Percentiles rank a stretch among this genome's conserved stretches.
These are phyloP conservation scores for Bovichtus variegatus DNA, from an alignment of 2,797 vertebrate species.

Conservation along the genomic window DNA sequence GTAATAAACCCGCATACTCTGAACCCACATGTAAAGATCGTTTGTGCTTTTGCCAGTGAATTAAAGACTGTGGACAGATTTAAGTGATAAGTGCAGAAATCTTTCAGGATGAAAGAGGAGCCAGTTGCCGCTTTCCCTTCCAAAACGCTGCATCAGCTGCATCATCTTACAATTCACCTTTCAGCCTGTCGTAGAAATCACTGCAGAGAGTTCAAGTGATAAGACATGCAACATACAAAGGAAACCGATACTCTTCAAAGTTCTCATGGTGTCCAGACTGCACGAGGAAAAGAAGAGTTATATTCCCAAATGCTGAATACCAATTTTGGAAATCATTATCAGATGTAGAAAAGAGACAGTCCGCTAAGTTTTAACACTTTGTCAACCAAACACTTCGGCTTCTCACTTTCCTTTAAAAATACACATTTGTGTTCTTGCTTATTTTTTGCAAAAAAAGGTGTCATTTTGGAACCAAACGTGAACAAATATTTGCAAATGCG, in stretches of 20 bases:
- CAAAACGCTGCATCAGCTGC: conserved; percentile 57
- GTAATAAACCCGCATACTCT: conserved; percentile 39
- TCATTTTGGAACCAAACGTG: background rate
- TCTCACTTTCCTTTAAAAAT: background rate
- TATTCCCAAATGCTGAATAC: conserved; percentile 37
- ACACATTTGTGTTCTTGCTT: background rate
- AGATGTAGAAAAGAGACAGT: conserved; percentile 54
- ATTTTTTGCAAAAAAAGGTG: background rate
- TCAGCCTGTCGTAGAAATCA: conserved; percentile 55
- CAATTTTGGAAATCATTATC: conserved; percentile 57
- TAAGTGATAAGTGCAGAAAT: conserved; percentile 56
- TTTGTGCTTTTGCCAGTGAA: conserved; percentile 33
- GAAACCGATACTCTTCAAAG: conserved; percentile 65
- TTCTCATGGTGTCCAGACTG: conserved; percentile 33
- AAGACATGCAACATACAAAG: conserved; percentile 56
- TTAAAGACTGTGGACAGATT: conserved; percentile 50
- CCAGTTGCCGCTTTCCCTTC: conserved; percentile 46
- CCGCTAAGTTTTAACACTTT: conserved; percentile 36
- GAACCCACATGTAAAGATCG: conserved; percentile 61
- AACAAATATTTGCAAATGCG: background rate
- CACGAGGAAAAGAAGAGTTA: conserved; percentile 31
- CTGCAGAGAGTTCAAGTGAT: conserved; percentile 49
- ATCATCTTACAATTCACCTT: conserved; percentile 66
- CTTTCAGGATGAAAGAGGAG: conserved; percentile 61
- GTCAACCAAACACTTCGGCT: conserved; percentile 15